Percentiles rank a stretch among this genome's conserved stretches.
Conservation (phyloP, 1,140 invertebrate genomes). For the Uloborus diversus region DNA sequence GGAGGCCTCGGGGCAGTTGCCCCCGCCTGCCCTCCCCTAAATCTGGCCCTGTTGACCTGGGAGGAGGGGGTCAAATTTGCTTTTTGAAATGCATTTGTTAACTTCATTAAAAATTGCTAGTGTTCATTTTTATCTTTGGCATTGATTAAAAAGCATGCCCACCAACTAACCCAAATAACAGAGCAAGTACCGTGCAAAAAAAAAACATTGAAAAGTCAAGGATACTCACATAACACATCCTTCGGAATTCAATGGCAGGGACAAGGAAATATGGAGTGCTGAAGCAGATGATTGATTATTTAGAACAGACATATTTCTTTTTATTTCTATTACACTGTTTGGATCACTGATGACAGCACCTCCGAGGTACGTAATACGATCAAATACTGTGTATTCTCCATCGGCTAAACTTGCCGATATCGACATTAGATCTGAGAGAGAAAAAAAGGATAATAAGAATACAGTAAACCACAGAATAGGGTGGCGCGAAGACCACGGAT, state of each 20-base stretch:
- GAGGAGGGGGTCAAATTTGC: too few species aligned
- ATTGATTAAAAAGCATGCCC: too few species aligned
- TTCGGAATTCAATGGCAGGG: conserved; percentile 87
- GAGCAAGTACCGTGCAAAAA: too few species aligned
- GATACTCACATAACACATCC: conserved; percentile 70
- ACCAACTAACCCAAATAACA: too few species aligned
- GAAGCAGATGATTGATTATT: conserved; percentile 79
- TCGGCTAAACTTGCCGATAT: conserved; percentile 61
- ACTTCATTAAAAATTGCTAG: too few species aligned
- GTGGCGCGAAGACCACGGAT: too few species aligned
- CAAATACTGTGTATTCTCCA: conserved; percentile 90
- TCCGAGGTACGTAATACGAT: conserved; percentile 93
- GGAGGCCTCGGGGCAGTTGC: too few species aligned
- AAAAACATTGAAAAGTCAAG: not conserved
- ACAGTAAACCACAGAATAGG: too few species aligned
- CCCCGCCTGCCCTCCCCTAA: too few species aligned
- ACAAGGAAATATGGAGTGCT: conserved; percentile 78
- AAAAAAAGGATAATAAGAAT: not conserved
- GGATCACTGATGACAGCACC: conserved; percentile 91
- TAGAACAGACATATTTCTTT: conserved; percentile 90
- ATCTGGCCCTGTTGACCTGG: too few species aligned
- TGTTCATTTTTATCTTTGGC: too few species aligned
- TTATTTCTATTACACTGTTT: conserved; percentile 91
- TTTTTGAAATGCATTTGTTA: too few species aligned
- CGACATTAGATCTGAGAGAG: conserved; percentile 45